Base-by-base conservation (phyloP, 2,888 invertebrate genomes). In the Drosophila putrida region DNA sequence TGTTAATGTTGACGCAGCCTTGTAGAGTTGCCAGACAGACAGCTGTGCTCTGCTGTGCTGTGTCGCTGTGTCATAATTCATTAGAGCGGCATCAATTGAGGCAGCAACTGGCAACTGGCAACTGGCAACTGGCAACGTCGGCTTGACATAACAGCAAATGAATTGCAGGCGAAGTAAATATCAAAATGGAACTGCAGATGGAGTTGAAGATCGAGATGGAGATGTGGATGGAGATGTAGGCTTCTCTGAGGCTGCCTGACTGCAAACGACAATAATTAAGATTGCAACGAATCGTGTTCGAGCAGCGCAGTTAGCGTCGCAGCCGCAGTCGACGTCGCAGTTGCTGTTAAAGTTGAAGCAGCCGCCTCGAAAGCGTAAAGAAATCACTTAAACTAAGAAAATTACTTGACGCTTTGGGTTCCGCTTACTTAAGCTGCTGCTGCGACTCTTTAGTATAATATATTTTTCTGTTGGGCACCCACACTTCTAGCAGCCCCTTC, bases 201-300 rank as follows among this genome's bases (percentile, higher is more conserved):
- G 11, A 47, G 10, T 5, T 50, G 36, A 28, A 38, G 53, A 46
- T 71, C 57, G 46, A 58, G 50, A 51, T 28, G 25, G 53, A 55
- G 59, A n/a, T 49, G 54, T 49, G 44, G 44, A 25, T 43, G 49
- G 25, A 39, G 57, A 41, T 53, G 61, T 11, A 64, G 79, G 74
- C 75, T 64, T 75, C 60, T 8, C 31, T 31, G 31, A 8, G 31
- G 9, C 31, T 31, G 31, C 31, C 31, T 31, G 6, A 57, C 55
- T 72, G 74, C 74, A 69, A 72, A 68, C 67, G 89, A 78, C 79
- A 84, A 87, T 82, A 84, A 84, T 84, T 84, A 89, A 87, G 88
- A 87, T 88, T 72, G 87, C 75, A 88, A 72, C 84, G 78, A 80
- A 84, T 84, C 27, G 15, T 36, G 43, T 36, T 11, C 53, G 8